A percentile compares a stretch with the other conserved stretches of the same genome.
Evolutionary conservation across 1,140 invertebrate genomes (phyloP).

Genomic region (Grapholita molesta): DNA sequence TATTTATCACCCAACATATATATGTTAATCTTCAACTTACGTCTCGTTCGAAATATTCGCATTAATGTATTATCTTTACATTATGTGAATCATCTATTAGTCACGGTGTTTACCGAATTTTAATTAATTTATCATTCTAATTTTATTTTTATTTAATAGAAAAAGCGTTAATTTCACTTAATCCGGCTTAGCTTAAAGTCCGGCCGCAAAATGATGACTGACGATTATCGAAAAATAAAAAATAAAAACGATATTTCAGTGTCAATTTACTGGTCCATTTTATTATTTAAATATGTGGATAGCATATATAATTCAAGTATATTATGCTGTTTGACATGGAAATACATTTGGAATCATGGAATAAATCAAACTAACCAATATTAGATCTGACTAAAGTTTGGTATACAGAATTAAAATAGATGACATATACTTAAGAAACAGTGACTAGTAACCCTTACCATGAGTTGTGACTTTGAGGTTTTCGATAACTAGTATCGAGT

Average conservation of each 20-base stretch:
- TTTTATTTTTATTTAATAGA: slow-evolving; percentile 54
- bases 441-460: too few relatives aligned
- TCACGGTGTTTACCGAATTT: slow-evolving; percentile 31
- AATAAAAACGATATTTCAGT: neutral
- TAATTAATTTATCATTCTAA: slow-evolving; percentile 4
- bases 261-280: too few relatives aligned
- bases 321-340: too few relatives aligned
- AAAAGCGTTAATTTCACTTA: slow-evolving; percentile 52
- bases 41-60: slow-evolving; percentile 11
- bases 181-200: slow-evolving; percentile 33
- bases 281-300: too few relatives aligned
- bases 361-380: too few relatives aligned
- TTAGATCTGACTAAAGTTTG: too few relatives aligned
- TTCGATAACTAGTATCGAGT: too few relatives aligned
- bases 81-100: slow-evolving; percentile 24
- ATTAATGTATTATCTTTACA: slow-evolving; percentile 24
- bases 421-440: too few relatives aligned
- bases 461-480: too few relatives aligned
- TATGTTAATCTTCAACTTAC: neutral
- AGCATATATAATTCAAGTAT: too few relatives aligned
- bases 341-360: too few relatives aligned
- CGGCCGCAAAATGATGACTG: neutral
- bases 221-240: neutral
- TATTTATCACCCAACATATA: neutral
- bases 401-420: too few relatives aligned